Base-by-base conservation (phyloP, 2,113 vertebrate genomes). In the Chionis minor region DNA sequence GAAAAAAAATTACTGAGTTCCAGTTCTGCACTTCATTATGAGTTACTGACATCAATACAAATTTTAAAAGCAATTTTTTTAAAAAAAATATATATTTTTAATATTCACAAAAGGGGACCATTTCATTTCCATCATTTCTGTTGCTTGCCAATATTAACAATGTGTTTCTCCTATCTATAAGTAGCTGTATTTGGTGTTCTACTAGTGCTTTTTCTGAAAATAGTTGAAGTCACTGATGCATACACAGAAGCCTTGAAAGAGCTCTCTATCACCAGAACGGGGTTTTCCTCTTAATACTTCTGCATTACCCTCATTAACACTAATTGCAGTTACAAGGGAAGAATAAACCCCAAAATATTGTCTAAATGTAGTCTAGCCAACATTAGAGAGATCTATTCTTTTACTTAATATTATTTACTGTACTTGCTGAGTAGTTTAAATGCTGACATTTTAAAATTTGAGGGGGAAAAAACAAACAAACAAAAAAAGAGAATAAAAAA, bases 21-120 rank as follows among this genome's bases (percentile, higher is more conserved):
- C 26, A 70, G 13, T 80, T 93, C 66, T 90, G 16, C 30, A 44
- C 14, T 86, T 94, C 23, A 67, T 88, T 92, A 90, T 81, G 30
- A 94, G 28, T 14, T 47, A 26, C n/a, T 72, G 65, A 56, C 16
- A 66, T 56, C 21, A 95, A 77, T 74, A 86, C 3, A 62, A 72
- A 56, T 62, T 47, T 78, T 69, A 72, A 82, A 75, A 61, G 6
- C 3, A 61, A 78, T 30, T 40, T 49, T 45, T 45, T 45, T 4
- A 2, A 28, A 70, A 45, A 69, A 72, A 5, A 17, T 16, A 24
- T 55, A 14, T 67, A 10, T 35, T 8, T 88, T 62, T 72, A 71
- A 47, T 77, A 55, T n/a, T 12, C 24, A 62, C 17, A 81, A 81
- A 92, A 80, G 2, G 2, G 7, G 28, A 66, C 5, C 3, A 59